A percentile compares a stretch with the other conserved stretches of the same genome.
These are phyloP conservation scores for Plecturocebus donacophilus DNA, from an alignment of 2,113 vertebrate species.

Conservation along the genomic window DNA sequence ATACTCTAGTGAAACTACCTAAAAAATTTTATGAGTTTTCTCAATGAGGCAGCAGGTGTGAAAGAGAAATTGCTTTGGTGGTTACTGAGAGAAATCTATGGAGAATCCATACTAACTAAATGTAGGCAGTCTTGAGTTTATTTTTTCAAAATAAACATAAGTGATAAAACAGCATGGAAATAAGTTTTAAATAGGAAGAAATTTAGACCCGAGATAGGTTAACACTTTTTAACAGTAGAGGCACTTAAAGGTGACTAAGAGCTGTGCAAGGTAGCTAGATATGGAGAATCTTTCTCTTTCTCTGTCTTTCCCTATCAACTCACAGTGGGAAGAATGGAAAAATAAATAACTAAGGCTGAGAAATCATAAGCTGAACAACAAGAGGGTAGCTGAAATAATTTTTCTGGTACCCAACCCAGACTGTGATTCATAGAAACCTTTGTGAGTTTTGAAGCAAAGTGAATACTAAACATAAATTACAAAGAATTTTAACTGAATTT, in stretches of 20 bases:
- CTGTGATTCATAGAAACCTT: background rate
- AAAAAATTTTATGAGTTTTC: background rate
- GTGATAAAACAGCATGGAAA: background rate
- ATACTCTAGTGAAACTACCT: background rate
- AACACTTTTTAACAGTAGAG: background rate
- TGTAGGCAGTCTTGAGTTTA: background rate
- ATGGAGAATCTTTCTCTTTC: background rate
- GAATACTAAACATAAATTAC: background rate
- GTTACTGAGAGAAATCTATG: background rate
- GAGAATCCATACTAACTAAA: background rate
- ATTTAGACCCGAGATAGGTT: background rate
- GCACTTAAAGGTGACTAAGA: background rate
- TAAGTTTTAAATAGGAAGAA: background rate
- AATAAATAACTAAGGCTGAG: background rate
- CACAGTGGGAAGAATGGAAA: background rate
- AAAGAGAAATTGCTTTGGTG: background rate
- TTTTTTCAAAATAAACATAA: conserved; percentile 2
- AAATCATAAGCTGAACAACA: background rate
- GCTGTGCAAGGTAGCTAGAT: background rate
- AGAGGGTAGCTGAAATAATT: background rate
- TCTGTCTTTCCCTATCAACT: background rate
- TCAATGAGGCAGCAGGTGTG: background rate
- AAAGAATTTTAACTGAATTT: background rate
- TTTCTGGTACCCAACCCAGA: background rate
- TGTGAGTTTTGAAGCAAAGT: background rate